phyloP scores from a whole-genome alignment of 1,140 invertebrate species.

The Drosophila punjabiensis region DNA sequence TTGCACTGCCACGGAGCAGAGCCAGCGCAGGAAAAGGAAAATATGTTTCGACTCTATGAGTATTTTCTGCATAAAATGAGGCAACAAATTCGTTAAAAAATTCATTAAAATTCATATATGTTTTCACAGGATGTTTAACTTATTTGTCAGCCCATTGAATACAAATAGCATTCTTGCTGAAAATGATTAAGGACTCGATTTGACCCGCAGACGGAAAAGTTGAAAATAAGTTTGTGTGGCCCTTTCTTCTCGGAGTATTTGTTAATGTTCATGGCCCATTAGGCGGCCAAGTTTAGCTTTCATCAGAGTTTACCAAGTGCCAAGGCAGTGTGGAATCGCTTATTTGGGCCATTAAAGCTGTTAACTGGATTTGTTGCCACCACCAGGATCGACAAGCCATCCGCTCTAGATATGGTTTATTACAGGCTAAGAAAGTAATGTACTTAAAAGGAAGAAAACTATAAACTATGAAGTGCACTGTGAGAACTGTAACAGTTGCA shows the following conservation, averaged over 20 bases:
- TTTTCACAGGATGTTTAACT: conserved; percentile 7
- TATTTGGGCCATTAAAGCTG: conserved; percentile 66
- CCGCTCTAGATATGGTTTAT: conserved; percentile 5
- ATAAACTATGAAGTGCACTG: background rate
- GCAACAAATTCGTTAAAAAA: background rate
- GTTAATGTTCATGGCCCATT: conserved; percentile 45
- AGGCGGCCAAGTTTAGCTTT: conserved; percentile 28
- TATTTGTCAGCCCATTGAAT: conserved; percentile 32
- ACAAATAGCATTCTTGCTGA: background rate
- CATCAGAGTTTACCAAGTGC: conserved; percentile 12
- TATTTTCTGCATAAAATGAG: background rate
- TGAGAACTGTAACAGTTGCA: background rate
- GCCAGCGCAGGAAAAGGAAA: background rate
- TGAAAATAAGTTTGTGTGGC: conserved; percentile 6
- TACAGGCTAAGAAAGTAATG: background rate
- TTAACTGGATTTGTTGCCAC: conserved; percentile 57
- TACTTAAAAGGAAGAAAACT: no score
- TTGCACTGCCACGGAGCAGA: conserved; percentile 19
- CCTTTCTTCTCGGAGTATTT: conserved; percentile 14
- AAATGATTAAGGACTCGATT: background rate
- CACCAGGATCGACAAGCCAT: conserved; percentile 7
- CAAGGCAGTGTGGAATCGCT: conserved; percentile 22
- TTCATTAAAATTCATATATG: background rate
- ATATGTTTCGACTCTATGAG: conserved; percentile 5
- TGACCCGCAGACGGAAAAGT: conserved; percentile 12